Base-by-base conservation (phyloP, 1,140 invertebrate genomes). In the Scaptodrosophila lebanonensis region DNA sequence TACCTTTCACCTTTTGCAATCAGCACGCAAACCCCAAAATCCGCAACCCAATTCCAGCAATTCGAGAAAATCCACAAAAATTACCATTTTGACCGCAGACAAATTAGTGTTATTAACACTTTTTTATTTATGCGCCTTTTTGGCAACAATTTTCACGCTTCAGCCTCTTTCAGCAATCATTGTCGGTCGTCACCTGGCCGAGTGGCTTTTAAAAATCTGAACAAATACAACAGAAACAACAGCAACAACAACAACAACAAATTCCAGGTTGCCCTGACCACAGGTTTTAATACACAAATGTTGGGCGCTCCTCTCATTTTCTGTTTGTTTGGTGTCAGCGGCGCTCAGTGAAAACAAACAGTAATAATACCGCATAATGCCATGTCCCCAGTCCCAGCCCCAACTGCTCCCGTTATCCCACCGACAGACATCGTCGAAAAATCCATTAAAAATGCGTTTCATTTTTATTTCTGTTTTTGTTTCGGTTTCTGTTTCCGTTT, bases 1-100 rank as follows among this genome's bases (percentile, higher is more conserved):
- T 58, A 62, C 63, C 63, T 66, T 66, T 66, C 63, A 66, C 62
- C 63, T 66, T 66, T 66, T 51, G 44, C 62, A 66, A 66, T 66
- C 40, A 58, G 38, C 47, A 58, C 60, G 47, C 47, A 58, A 66
- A 65, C 30, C 29, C 22, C 33, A 27, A 64, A 54, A 63, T 39
- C 53, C 33, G 35, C 64, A 64, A 50, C 6, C 35, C 35, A 57
- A 58, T 63, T 58, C 27, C 16, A 33, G 32, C 13, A 45, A 51
- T 49, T 45, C 20, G 60, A 3, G 8, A 63, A 63, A 51, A 63
- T 58, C 60, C 54, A 63, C 60, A 63, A 63, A 63, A 63, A 63
- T 58, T 66, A 66, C 63, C 63, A 66, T 66, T 66, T 66, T 63
- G 60, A 63, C 60, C 60, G 54, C 60, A 63, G 54, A 63, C 60